Evolutionary conservation across 2,113 vertebrate species (phyloP), one percentile per base, ranked within the genome.

Genomic region (Sinocyclocheilus grahami): DNA sequence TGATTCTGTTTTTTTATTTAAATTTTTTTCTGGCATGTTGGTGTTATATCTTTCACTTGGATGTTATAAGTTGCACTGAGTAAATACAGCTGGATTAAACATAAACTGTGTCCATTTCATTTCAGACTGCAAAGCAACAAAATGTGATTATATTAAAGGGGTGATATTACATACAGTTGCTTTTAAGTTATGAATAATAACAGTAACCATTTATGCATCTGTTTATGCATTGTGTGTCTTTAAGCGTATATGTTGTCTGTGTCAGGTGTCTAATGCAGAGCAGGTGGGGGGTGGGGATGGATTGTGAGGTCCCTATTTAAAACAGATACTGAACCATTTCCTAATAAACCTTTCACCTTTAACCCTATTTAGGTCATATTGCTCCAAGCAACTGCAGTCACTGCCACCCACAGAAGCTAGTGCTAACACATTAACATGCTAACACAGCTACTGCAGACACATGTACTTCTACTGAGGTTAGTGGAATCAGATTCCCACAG

Each of bases 281-380:
- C 90, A 92, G 89, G 88, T 91, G 89, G 91, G 90, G 89, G 90
- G 87, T 87, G 81, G 87, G 88, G 80, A 81, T n/a, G 27, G 86
- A 81, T 83, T 82, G 71, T 65, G 82, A 79, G 89, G 88, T 90
- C 84, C 91, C 90, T 94, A 93, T 94, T 94, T 93, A 93, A 90
- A 92, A 90, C 89, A 63, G 83, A 86, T 85, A 91, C 92, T 90
- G 90, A 89, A 88, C 88, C 86, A 88, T 85, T 91, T 90, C 91
- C 91, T 90, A 92, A 93, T 93, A 92, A 93, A 93, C 90, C 87
- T 92, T 93, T 94, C 88, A 93, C 92, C 90, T 84, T 81, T 88
- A 48, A 81, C 86, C 67, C 90, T 79, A 90, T 83, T 60, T 69
- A 87, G 91, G 89, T 92, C 92, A 87, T 87, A 89, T 85, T 91